These are phyloP conservation scores for Cassiopea andromeda DNA, from an alignment of 30 jellyfish, hydroid and myxozoan genomes.

Conservation along the genomic window DNA sequence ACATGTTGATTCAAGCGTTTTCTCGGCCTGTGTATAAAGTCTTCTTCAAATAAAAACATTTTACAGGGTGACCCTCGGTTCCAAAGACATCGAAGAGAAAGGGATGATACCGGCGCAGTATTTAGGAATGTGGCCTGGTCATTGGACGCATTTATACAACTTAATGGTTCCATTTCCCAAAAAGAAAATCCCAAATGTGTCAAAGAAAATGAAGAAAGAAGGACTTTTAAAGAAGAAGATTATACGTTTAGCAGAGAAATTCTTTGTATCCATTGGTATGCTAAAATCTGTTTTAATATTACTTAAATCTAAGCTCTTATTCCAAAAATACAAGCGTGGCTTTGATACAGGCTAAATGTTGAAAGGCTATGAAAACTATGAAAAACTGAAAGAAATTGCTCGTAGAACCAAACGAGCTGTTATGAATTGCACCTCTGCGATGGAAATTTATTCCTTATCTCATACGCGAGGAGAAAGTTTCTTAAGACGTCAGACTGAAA, in stretches of 20 bases:
- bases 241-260: constrained; percentile 68
- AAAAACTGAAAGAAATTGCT: too few species aligned
- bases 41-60: not conserved
- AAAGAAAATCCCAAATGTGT: constrained; percentile 71
- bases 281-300: not conserved
- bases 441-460: too few species aligned
- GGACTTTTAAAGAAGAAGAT: constrained; percentile 53
- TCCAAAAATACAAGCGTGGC: too few species aligned
- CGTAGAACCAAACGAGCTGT: too few species aligned
- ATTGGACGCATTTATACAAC: constrained; percentile 73
- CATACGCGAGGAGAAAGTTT: too few species aligned
- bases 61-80: constrained; percentile 63
- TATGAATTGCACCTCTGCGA: too few species aligned
- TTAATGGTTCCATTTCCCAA: constrained; percentile 72
- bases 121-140: constrained; percentile 87
- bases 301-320: too few species aligned
- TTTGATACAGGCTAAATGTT: too few species aligned
- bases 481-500: too few species aligned
- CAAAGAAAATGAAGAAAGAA: constrained; percentile 65
- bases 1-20: not conserved
- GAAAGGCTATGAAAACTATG: too few species aligned
- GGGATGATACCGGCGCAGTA: constrained; percentile 84
- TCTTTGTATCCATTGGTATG: constrained; percentile 79
- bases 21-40: not conserved
- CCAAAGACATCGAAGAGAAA: constrained; percentile 48